Percentiles rank a stretch among this genome's conserved stretches.
These are phyloP conservation scores for Deilephila porcellus DNA, from an alignment of 2,888 invertebrate genomes.

Conservation along the genomic window DNA sequence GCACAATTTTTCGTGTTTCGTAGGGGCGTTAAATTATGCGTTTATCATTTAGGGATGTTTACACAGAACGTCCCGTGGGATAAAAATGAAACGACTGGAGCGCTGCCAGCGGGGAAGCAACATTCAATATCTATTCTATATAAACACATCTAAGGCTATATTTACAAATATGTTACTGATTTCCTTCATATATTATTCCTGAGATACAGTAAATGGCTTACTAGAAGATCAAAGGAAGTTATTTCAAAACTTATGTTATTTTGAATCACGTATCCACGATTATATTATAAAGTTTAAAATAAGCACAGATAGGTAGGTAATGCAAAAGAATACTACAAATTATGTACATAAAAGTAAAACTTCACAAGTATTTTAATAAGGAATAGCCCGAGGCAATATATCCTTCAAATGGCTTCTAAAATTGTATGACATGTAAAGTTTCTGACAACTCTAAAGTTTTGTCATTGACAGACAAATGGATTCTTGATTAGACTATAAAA, in stretches of 20 bases:
- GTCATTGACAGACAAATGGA: constrained; percentile 27
- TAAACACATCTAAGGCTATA: constrained; percentile 27
- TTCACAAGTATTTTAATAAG: too few relatives aligned
- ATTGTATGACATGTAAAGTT: not conserved
- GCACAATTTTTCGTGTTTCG: constrained; percentile 76
- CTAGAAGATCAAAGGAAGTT: not conserved
- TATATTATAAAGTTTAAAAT: not conserved
- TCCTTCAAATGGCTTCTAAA: too few relatives aligned
- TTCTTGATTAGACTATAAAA: constrained; percentile 47
- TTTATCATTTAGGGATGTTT: constrained; percentile 84
- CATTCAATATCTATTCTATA: constrained; percentile 41
- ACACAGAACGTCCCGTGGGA: constrained; percentile 73
- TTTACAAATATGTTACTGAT: not conserved
- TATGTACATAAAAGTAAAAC: too few relatives aligned
- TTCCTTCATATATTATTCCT: constrained; percentile 6
- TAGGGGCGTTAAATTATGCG: constrained; percentile 80
- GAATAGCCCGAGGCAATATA: too few relatives aligned
- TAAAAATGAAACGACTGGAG: constrained; percentile 83
- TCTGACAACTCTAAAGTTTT: constrained; percentile 1
- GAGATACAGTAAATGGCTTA: not conserved
- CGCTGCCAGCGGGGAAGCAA: constrained; percentile 67
- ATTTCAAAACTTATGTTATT: not conserved
- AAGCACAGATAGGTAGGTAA: not conserved
- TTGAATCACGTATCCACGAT: not conserved
- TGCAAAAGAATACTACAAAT: too few relatives aligned